phyloP scores from a whole-genome alignment of 2,113 vertebrate species.

The Sarotherodon lohbergeri region DNA sequence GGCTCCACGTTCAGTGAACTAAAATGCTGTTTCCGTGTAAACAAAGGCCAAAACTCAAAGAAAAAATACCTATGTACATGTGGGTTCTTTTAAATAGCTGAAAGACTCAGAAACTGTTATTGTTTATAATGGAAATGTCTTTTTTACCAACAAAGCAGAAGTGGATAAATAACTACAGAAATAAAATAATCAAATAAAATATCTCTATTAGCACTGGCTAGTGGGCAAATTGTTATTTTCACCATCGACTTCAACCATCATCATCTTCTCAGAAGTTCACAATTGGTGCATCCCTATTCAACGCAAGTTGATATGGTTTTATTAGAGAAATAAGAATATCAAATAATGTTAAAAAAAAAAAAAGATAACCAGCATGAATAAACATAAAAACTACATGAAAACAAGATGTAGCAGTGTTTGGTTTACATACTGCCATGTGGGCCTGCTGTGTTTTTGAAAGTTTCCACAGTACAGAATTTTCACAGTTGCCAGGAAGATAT shows the following conservation, averaged over 20 bases:
- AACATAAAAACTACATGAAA: background rate
- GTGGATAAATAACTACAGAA: background rate
- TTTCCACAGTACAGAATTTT: background rate
- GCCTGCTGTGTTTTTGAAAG: background rate
- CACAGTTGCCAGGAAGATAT: background rate
- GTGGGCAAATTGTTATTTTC: background rate
- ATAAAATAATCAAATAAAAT: background rate
- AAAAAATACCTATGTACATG: background rate
- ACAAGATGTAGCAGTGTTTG: background rate
- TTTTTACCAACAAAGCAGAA: background rate
- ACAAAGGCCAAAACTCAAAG: background rate
- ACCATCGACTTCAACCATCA: background rate
- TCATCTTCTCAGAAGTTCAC: background rate
- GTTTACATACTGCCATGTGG: background rate
- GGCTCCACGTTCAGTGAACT: background rate
- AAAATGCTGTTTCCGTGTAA: background rate
- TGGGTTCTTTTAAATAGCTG: background rate
- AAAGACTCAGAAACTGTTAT: background rate
- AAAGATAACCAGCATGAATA: background rate
- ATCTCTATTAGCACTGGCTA: background rate
- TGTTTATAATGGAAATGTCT: background rate
- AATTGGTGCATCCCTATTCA: background rate
- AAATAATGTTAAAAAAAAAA: background rate
- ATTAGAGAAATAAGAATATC: background rate
- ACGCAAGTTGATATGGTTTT: background rate